Evolutionary conservation across 1,140 invertebrate species (phyloP).

Genomic region (Neotoxoptera formosana): DNA sequence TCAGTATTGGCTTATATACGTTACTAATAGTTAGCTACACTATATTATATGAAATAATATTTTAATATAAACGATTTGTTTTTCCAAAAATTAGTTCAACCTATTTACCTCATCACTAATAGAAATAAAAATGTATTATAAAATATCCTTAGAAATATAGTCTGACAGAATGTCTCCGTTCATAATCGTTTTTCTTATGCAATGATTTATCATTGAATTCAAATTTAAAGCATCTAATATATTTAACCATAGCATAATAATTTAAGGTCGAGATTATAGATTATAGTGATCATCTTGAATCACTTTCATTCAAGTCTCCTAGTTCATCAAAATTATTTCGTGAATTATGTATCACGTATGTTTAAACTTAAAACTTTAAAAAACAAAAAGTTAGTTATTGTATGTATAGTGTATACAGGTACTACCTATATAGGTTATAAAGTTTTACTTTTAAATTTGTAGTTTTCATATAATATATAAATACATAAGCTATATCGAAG

Average conservation of each 20-base stretch:
- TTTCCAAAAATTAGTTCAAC: no score
- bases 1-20: no score
- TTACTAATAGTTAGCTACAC: no score
- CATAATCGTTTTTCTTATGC: no score
- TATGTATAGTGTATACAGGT: not conserved
- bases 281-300: not conserved
- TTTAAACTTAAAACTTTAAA: not conserved
- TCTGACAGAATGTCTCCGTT: no score
- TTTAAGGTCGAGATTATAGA: not conserved
- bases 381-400: not conserved
- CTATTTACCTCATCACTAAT: no score
- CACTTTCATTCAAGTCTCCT: slow-evolving; percentile 38
- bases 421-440: not conserved
- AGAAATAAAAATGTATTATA: no score
- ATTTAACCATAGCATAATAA: not conserved
- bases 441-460: not conserved
- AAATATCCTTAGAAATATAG: no score
- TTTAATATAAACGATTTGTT: no score
- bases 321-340: not conserved
- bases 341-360: not conserved
- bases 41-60: no score
- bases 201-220: no score
- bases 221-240: no score
- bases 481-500: not conserved
- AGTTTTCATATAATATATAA: not conserved